These are phyloP conservation scores for Hycleus cichorii DNA, from an alignment of 1,140 invertebrate species.

Conservation along the genomic window DNA sequence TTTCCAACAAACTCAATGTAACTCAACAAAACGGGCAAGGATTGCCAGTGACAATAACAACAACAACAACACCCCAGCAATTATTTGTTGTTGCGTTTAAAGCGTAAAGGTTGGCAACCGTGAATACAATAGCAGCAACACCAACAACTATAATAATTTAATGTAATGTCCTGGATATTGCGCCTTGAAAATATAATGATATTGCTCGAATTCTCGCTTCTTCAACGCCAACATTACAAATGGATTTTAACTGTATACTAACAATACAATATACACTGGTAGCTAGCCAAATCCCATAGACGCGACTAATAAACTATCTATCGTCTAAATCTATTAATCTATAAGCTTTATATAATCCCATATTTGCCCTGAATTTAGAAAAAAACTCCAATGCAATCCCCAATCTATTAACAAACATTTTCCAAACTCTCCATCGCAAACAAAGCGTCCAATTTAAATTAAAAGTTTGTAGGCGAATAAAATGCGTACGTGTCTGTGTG, in stretches of 20 bases:
- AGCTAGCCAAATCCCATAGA: too few relatives aligned
- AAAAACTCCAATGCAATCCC: too few relatives aligned
- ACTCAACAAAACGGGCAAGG: conserved; percentile 7
- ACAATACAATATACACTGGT: too few relatives aligned
- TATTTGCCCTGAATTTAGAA: too few relatives aligned
- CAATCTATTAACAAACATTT: too few relatives aligned
- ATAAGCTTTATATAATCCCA: too few relatives aligned
- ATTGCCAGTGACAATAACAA: not conserved
- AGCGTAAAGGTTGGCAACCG: conserved; percentile 11
- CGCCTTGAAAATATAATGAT: conserved; percentile 5
- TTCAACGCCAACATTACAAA: not conserved
- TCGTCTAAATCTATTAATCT: too few relatives aligned
- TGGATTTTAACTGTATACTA: too few relatives aligned
- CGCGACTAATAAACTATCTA: too few relatives aligned
- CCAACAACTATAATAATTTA: conserved; percentile 10
- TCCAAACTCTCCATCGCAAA: too few relatives aligned
- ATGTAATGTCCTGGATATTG: conserved; percentile 6
- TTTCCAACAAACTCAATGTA: conserved; percentile 7
- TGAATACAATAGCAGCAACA: conserved; percentile 3
- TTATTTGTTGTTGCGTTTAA: conserved; percentile 14
- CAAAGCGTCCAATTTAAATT: not conserved
- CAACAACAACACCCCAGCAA: not conserved
- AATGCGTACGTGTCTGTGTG: too few relatives aligned
- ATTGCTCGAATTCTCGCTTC: not conserved
- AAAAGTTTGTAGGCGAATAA: not conserved